Evolutionary conservation across 1,140 invertebrate species (phyloP).

Genomic region (Parasteatoda tepidariorum): DNA sequence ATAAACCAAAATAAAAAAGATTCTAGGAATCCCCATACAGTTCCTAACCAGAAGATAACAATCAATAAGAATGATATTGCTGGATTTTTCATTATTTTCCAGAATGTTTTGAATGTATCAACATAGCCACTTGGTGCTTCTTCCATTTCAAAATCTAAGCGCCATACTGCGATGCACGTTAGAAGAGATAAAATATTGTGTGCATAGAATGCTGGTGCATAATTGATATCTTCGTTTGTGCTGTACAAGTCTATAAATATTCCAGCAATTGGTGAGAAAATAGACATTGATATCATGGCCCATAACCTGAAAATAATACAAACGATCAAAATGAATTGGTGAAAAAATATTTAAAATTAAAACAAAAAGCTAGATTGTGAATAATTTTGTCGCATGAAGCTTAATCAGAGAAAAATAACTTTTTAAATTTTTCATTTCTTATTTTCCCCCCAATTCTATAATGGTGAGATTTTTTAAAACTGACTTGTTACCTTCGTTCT

Average conservation of each 20-base stretch:
- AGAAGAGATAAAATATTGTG: conserved; percentile 79
- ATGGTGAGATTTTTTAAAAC: no score
- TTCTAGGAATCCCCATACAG: conserved; percentile 85
- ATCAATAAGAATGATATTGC: conserved; percentile 80
- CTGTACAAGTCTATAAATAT: conserved; percentile 78
- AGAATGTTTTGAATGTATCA: conserved; percentile 73
- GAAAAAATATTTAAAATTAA: no score
- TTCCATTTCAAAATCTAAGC: conserved; percentile 83
- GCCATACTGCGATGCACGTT: conserved; percentile 77
- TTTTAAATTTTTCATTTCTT: no score
- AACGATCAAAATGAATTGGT: no score
- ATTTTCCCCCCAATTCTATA: no score
- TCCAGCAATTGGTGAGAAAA: conserved; percentile 82
- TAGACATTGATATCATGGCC: conserved; percentile 82
- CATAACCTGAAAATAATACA: conserved; percentile 73
- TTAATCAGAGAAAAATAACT: no score
- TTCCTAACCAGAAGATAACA: conserved; percentile 80
- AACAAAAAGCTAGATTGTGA: no score
- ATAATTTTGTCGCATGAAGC: no score
- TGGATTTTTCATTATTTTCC: conserved; percentile 77
- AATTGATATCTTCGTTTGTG: conserved; percentile 69
- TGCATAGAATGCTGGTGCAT: conserved; percentile 82
- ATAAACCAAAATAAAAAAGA: conserved; percentile 89
- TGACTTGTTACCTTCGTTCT: no score
- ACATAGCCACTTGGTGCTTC: conserved; percentile 79